Base-by-base conservation (phyloP, 2,113 vertebrate genomes). In the Hystrix cristata region DNA sequence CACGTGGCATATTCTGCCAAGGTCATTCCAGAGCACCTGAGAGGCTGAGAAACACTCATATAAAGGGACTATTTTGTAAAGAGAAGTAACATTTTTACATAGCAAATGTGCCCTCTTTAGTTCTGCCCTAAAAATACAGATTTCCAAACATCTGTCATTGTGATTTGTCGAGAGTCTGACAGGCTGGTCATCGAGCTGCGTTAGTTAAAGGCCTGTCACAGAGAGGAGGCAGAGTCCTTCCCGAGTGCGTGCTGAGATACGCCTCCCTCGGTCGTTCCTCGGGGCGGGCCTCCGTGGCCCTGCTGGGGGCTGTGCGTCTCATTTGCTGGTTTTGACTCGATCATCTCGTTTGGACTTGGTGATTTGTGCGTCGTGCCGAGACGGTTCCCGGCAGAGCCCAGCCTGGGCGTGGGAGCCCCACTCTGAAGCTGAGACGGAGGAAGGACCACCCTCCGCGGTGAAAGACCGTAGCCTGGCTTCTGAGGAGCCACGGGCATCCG, bases 31-130 rank as follows among this genome's bases (percentile, higher is more conserved):
- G 95, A 95, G 18, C 3, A 13, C 11, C 62, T 31, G 0, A 8
- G n/a, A 83, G 76, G 59, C 90, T 82, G 31, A 83, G 34, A 85
- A 93, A 86, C 14, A 89, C 15, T 53, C 12, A 46, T 11, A 4
- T 0, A n/a, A 31, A 81, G 21, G 65, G 19, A 62, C 62, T 14
- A 15, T 34, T 64, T 31, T 62, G 19, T 5, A 74, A 93, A 91
- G 10, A 65, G 88, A 95, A 87, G n/a, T 25, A 80, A 31, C 53
- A 81, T 85, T 85, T 91, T 57, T 34, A 71, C 43, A 79, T 87
- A 60, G 74, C 12, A 95, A 87, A 38, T 64, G 71, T 27, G 34
- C 10, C 27, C 64, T 81, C 34, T 79, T 34, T 72, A 65, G 46
- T 92, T 91, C 92, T 87, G 51, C 23, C 83, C 81, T 48, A 16